Conservation (phyloP, 2,797 vertebrate genomes). For the Chlorospingus semifuscus region DNA sequence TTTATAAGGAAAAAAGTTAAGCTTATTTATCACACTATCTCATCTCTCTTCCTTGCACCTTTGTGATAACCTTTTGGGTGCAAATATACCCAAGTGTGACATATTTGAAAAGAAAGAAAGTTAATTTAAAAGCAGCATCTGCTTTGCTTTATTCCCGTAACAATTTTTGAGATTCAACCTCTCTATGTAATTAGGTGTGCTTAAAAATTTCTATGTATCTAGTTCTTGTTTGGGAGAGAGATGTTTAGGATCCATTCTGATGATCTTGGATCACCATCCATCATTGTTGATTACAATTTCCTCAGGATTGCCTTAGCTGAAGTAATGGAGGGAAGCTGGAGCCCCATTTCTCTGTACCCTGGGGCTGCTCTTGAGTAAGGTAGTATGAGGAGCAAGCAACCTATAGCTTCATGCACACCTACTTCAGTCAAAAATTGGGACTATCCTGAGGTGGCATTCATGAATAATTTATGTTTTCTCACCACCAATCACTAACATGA, state of each 20-base stretch:
- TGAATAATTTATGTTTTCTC: background rate
- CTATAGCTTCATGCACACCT: background rate
- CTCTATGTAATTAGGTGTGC: background rate
- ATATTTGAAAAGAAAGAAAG: background rate
- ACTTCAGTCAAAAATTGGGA: background rate
- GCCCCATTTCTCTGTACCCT: background rate
- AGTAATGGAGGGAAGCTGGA: background rate
- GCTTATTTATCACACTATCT: background rate
- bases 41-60: background rate
- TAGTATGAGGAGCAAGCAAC: background rate
- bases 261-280: background rate
- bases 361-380: background rate
- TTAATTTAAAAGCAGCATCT: background rate
- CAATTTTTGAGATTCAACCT: background rate
- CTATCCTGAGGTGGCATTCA: background rate
- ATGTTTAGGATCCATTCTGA: background rate
- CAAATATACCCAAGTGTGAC: background rate
- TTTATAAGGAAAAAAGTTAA: background rate
- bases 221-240: background rate
- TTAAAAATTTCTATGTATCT: background rate
- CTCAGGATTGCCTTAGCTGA: background rate
- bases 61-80: background rate
- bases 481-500: background rate
- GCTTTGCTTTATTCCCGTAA: background rate
- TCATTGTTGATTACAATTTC: background rate